Evolutionary conservation across 23 tunicate species (phyloP), one percentile per base, ranked within the genome.

Genomic region (Trididemnum nubilum): DNA sequence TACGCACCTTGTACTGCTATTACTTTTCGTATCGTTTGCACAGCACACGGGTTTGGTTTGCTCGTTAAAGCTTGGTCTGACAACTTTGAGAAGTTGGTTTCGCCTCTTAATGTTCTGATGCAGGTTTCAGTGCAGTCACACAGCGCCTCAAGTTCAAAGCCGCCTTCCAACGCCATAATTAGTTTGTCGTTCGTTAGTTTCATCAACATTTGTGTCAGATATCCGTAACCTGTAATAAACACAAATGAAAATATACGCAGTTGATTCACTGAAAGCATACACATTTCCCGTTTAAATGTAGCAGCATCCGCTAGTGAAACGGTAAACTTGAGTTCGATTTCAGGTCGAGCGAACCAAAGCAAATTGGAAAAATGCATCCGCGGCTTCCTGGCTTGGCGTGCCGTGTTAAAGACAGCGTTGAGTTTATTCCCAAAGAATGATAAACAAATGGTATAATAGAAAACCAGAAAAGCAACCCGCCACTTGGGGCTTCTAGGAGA

Each of bases 91-190:
- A 18, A 50, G 2, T 52, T 35, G 34, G 35, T 29, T 18, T 86
- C 64, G 1, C 94, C 89, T 22, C 82, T 71, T 64, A 93, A 66
- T 0, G 93, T 79, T 26, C 79, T 83, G 1, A 93, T 78, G 32
- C 98, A 87, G 15, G 78, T 78, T 76, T 93, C 98, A 0, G 91
- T 73, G 78, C 93, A 87, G 58, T 88, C 84, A 54, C 89, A 79
- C n/a, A 93, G 83, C 36, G 93, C 51, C 34, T 88, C 72, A 1
- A 85, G 66, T 57, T 87, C 98, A 59, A 93, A 93, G 2, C 98
- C 98, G 1, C 98, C 98, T 72, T 93, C 98, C 50, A 93, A 59
- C 24, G 60, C 98, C 98, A 93, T 80, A 30, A 88, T 91, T n/a
- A 93, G 33, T 54, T 76, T 87, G 9, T 88, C 98, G 18, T 81